Base-by-base conservation (phyloP, 2,113 vertebrate genomes). In the Serilophus lunatus region DNA sequence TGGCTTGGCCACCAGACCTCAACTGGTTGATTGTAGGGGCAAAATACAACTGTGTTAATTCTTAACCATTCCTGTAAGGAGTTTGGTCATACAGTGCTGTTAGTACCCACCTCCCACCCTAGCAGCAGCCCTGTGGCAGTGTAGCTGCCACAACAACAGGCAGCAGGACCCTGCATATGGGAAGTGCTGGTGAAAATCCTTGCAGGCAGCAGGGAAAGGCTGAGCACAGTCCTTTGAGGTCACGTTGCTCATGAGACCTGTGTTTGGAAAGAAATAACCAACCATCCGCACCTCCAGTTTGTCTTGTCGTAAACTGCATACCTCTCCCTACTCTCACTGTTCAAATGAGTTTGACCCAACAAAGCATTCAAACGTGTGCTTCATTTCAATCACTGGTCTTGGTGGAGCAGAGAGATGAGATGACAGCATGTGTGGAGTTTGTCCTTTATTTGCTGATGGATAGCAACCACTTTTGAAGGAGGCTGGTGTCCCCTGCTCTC, bases 361-460 rank as follows among this genome's bases (percentile, higher is more conserved):
- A 3, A 54, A 49, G 22, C 20, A 42, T 22, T 81, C 33, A 74
- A 50, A 75, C 0, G 0, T 3, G 5, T 53, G 9, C n/a, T 79
- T 19, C 12, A 7, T 57, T 92, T 66, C 36, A 45, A 35, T 11
- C 36, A 44, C 19, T 57, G 76, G 2, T 66, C 26, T 12, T 81
- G 56, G 50, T 56, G 45, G 40, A 54, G 33, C 38, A 81, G 33
- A 70, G 35, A 47, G 20, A 26, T 42, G 6, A 25, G 33, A 14
- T 50, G 42, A 36, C 7, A 6, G 29, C 38, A 47, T 10, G 19
- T 36, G 36, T 66, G 31, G 31, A 69, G 33, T 60, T 82, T 40
- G 33, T 64, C 44, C 59, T 79, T 69, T 50, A 4, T 75, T 63
- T 89, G 28, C 68, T 49, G 66, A 36, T 20, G 40, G n/a, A 44